phyloP scores from a whole-genome alignment of 2,797 vertebrate species.

The Macroramphosus scolopax region DNA sequence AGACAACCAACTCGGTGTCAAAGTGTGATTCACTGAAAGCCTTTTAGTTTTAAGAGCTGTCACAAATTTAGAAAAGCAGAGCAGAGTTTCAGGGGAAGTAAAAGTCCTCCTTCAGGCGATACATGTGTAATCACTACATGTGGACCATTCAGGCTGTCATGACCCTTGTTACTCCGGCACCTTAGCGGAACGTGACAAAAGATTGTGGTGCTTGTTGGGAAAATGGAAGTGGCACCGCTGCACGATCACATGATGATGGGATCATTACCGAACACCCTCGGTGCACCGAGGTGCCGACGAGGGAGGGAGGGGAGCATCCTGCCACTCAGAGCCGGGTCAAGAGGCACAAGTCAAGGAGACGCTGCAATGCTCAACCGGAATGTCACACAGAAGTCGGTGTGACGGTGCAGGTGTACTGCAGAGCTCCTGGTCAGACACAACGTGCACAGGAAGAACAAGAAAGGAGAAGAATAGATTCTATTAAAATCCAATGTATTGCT shows the following conservation, averaged over 20 bases:
- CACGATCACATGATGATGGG: constrained; percentile 55
- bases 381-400: constrained; percentile 39
- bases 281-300: constrained; percentile 58
- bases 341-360: constrained; percentile 42
- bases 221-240: constrained; percentile 20
- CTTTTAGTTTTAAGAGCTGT: constrained; percentile 41
- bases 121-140: constrained; percentile 21
- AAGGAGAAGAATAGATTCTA: constrained; percentile 18
- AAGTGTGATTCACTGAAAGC: constrained; percentile 39
- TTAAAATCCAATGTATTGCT: constrained; percentile 52
- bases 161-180: constrained; percentile 25
- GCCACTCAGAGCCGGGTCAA: constrained; percentile 46
- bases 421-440: no score
- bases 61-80: constrained; percentile 10
- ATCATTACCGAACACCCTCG: constrained; percentile 56
- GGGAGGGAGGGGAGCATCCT: constrained; percentile 49
- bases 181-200: constrained; percentile 28
- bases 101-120: constrained; percentile 15
- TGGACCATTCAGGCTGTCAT: constrained; percentile 27
- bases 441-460: constrained; percentile 17
- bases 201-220: constrained; percentile 24
- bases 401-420: no score
- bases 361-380: constrained; percentile 31
- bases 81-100: constrained; percentile 14
- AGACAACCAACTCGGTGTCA: constrained; percentile 20